Evolutionary conservation across 2,888 invertebrate species (phyloP), one percentile per base, ranked within the genome.

Genomic region (Mimachlamys varia): DNA sequence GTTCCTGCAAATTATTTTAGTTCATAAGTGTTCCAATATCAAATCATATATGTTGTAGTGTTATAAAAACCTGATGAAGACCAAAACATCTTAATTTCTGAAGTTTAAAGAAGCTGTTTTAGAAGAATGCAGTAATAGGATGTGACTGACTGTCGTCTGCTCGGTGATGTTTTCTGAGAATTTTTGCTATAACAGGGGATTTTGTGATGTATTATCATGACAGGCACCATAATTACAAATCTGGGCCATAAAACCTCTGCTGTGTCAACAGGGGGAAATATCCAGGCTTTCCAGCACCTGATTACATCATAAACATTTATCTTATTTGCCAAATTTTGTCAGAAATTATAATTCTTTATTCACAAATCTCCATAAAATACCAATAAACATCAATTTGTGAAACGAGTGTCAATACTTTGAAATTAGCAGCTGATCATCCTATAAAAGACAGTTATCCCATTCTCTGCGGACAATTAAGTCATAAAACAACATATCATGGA

Each of bases 291-390:
- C 10, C 5, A 10, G 76, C 76, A 76, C 76, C 76, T 76, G 76
- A 76, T 76, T 76, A 76, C 76, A 76, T 76, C 76, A 76, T 76
- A 76, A 76, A 76, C 76, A 76, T 76, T 76, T 76, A 76, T 76
- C 76, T 76, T 76, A 76, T 76, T 76, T 76, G 76, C 76, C 33
- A 76, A 76, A 76, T 76, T 76, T 76, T 33, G 33, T 76, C 76
- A 76, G 76, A 76, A 76, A 76, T 76, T 4, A 76, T 76, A 76
- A 76, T 76, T 33, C 33, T 76, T 76, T 76, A 76, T 76, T 76
- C 76, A 33, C 33, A 76, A 76, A 76, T 76, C 27, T 76, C 76
- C 76, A 76, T 76, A 76, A 76, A 76, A 76, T 22, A 76, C 33
- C 12, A 33, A 76, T 76, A 76, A 76, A 76, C 76, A 76, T 76